Percentiles rank a stretch among this genome's conserved stretches.
Evolutionary conservation across 2,888 invertebrate genomes (phyloP).

Genomic region (Mesochorus sp.): DNA sequence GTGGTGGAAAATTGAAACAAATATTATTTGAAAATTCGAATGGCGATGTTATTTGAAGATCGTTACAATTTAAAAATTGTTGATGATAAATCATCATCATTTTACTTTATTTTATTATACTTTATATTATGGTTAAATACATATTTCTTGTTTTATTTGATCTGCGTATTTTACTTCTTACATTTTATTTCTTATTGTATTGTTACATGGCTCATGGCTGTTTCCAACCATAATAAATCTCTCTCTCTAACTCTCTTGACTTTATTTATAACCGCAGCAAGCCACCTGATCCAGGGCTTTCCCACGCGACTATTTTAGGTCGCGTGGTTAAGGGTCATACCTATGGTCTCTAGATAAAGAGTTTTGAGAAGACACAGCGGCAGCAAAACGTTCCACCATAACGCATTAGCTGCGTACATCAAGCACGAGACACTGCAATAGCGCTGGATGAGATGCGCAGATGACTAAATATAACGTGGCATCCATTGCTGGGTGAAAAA

Average conservation of each 20-base stretch:
- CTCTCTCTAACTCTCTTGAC: slow-evolving; percentile 27
- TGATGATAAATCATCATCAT: too few species aligned
- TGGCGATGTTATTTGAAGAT: too few species aligned
- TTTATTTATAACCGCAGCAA: slow-evolving; percentile 76
- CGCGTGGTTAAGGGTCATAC: slow-evolving; percentile 65
- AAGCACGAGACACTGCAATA: slow-evolving; percentile 5
- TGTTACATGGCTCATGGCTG: too few species aligned
- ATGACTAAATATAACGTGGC: slow-evolving; percentile 72
- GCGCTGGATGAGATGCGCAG: slow-evolving; percentile 18
- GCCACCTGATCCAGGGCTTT: slow-evolving; percentile 78
- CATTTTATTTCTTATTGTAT: not conserved
- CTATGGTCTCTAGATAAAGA: slow-evolving; percentile 59
- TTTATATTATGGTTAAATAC: too few species aligned
- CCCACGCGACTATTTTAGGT: slow-evolving; percentile 78
- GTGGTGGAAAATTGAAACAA: too few species aligned
- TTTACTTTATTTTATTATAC: too few species aligned
- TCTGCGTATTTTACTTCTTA: not conserved
- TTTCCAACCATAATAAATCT: too few species aligned
- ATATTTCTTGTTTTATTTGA: too few species aligned
- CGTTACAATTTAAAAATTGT: too few species aligned
- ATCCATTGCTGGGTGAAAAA: slow-evolving; percentile 68
- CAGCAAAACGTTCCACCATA: slow-evolving; percentile 49
- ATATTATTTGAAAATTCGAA: too few species aligned
- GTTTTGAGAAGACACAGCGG: slow-evolving; percentile 53
- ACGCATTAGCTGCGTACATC: slow-evolving; percentile 24